Base-by-base conservation (phyloP, 2,113 vertebrate species). In the Phyllopteryx taeniolatus region DNA sequence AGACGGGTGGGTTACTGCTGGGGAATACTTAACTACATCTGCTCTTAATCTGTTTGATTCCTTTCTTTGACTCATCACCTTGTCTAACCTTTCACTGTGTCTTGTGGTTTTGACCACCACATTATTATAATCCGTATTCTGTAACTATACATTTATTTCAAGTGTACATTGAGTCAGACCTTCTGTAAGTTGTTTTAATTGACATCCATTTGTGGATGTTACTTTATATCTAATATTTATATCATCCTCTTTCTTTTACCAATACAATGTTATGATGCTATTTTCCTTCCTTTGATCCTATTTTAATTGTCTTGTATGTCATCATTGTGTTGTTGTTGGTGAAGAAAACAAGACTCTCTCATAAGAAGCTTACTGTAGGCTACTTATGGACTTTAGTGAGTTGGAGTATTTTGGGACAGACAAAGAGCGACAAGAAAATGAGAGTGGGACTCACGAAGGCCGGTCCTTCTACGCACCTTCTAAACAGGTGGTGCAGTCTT, bases 331-430 rank as follows among this genome's bases (percentile, higher is more conserved):
- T 44, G 70, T 54, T 83, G 76, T 69, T 66, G 83, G 57, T 88
- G 80, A 82, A 73, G 59, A 83, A 77, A 82, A 78, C 86, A 89
- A 74, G 74, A 80, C 79, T 89, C 71, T 67, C 68, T 60, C 42
- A 27, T 89, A 90, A 91, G 88, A 90, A 83, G 90, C 87, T 91
- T 90, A 90, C 72, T 81, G 78, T 84, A 91, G 88, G 82, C 88
- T 81, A 78, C 81, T 90, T 87, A 91, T 86, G 80, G 90, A 84
- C 87, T 91, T 91, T 84, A 80, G 69, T 81, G 62, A 77, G 83
- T 81, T 85, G 78, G 78, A 75, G 78, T 90, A 90, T 85, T 88
- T 87, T 67, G 57, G 67, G 79, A 65, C 54, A 69, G 72, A 83
- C 83, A 88, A 82, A 82, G 76, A 78, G 35, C 71, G 61, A 31